Conservation (phyloP, 2,888 invertebrate species). For the Uloborus plumipes region DNA sequence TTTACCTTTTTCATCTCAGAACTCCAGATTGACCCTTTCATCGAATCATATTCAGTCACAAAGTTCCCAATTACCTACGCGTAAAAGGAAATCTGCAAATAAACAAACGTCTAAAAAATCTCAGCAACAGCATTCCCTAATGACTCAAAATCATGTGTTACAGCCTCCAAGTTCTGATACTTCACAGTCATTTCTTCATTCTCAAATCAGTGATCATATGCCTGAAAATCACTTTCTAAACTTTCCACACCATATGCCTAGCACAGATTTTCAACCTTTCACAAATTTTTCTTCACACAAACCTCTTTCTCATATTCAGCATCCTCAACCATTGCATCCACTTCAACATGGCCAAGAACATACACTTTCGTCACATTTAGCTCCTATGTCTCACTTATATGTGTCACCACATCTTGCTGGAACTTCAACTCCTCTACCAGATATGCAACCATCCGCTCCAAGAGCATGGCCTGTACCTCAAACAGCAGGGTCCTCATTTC, state of each 20-base stretch:
- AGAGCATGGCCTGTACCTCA: conserved; percentile 61
- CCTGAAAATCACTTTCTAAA: conserved; percentile 49
- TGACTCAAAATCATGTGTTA: conserved; percentile 30
- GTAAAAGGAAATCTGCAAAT: conserved; percentile 49
- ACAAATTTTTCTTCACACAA: conserved; percentile 52
- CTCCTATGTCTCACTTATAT: conserved; percentile 57
- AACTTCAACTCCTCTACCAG: conserved; percentile 36
- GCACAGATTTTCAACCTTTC: conserved; percentile 53
- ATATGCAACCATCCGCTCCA: conserved; percentile 57
- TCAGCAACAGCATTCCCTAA: conserved; percentile 31
- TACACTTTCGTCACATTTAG: conserved; percentile 49
- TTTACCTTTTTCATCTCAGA: conserved; percentile 1
- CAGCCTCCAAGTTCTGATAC: conserved; percentile 28
- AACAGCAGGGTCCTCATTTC: conserved; percentile 58
- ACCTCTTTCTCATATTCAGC: conserved; percentile 51
- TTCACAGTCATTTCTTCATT: conserved; percentile 45
- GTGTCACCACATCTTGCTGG: conserved; percentile 37
- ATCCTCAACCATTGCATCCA: conserved; percentile 61
- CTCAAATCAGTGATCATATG: conserved; percentile 41
- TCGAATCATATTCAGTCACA: conserved; percentile 24
- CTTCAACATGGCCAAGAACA: conserved; percentile 59
- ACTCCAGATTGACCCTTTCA: not conserved
- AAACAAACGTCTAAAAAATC: conserved; percentile 43
- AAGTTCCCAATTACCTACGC: conserved; percentile 25
- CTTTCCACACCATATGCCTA: conserved; percentile 43